These are phyloP conservation scores for Hyperoplus immaculatus DNA, from an alignment of 2,797 vertebrate genomes.

Conservation along the genomic window DNA sequence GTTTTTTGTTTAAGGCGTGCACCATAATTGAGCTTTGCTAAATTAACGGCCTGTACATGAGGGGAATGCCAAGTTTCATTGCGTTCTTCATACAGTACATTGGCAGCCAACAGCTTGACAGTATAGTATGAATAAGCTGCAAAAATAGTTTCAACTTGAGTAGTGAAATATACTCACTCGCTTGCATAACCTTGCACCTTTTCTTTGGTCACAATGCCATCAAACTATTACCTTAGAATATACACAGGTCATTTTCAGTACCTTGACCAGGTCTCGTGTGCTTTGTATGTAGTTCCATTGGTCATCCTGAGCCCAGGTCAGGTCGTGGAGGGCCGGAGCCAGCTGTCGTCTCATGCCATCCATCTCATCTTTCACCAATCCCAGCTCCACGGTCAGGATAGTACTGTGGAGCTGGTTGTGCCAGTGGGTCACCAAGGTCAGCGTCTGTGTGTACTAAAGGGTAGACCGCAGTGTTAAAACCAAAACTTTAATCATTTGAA, in stretches of 20 bases:
- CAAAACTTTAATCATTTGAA: neutral
- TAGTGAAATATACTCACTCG: neutral
- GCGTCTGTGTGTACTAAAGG: constrained; percentile 77
- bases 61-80: constrained; percentile 1
- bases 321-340: constrained; percentile 72
- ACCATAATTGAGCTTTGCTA: no score
- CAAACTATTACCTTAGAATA: neutral
- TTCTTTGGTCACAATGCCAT: neutral
- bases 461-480: constrained; percentile 9
- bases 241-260: constrained; percentile 19
- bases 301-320: constrained; percentile 83
- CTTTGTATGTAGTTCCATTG: constrained; percentile 83
- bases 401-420: constrained; percentile 84
- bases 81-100: neutral
- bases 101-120: constrained; percentile 7
- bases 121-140: neutral
- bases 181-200: neutral
- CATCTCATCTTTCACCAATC: constrained; percentile 77
- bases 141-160: neutral
- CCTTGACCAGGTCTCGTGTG: constrained; percentile 72
- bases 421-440: constrained; percentile 83
- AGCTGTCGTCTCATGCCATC: constrained; percentile 75
- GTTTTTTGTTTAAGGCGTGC: constrained; percentile 1
- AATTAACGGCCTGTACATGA: neutral
- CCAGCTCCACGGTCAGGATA: constrained; percentile 81